These are phyloP conservation scores for Anthopleura xanthogrammica DNA, from an alignment of 92 coral and sea anemone species.

Conservation along the genomic window DNA sequence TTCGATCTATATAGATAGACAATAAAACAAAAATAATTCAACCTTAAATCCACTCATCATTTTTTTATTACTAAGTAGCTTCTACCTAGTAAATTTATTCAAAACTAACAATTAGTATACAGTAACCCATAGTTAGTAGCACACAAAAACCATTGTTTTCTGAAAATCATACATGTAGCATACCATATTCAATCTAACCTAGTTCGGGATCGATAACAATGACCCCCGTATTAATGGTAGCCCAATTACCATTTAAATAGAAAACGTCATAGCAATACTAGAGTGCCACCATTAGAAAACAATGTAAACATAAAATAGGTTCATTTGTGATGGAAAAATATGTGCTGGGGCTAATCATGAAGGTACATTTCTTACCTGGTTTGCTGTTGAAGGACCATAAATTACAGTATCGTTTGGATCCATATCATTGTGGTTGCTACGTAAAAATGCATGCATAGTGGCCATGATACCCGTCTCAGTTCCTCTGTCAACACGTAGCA, in stretches of 20 bases:
- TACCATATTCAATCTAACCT: too few species aligned
- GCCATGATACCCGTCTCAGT: too few species aligned
- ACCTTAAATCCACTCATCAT: slow-evolving; percentile 9
- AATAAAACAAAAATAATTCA: slow-evolving; percentile 10
- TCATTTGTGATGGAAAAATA: slow-evolving; percentile 8
- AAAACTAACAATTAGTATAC: too few species aligned
- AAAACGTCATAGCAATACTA: background rate
- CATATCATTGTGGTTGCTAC: background rate
- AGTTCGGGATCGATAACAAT: too few species aligned
- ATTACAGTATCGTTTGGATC: slow-evolving; percentile 9
- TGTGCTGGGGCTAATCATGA: slow-evolving; percentile 4
- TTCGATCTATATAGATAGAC: background rate
- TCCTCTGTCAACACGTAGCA: too few species aligned
- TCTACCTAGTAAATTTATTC: background rate
- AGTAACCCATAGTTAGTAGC: too few species aligned
- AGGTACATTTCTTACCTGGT: slow-evolving; percentile 12
- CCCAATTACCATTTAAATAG: too few species aligned
- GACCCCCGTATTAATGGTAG: too few species aligned
- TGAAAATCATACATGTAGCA: too few species aligned
- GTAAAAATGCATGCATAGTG: background rate
- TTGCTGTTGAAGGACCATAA: background rate
- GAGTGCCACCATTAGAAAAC: background rate
- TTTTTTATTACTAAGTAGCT: background rate
- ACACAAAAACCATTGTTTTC: too few species aligned
- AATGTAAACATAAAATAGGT: background rate